These are phyloP conservation scores for Dermochelys coriacea DNA, from an alignment of 2,797 vertebrate species.

Conservation along the genomic window DNA sequence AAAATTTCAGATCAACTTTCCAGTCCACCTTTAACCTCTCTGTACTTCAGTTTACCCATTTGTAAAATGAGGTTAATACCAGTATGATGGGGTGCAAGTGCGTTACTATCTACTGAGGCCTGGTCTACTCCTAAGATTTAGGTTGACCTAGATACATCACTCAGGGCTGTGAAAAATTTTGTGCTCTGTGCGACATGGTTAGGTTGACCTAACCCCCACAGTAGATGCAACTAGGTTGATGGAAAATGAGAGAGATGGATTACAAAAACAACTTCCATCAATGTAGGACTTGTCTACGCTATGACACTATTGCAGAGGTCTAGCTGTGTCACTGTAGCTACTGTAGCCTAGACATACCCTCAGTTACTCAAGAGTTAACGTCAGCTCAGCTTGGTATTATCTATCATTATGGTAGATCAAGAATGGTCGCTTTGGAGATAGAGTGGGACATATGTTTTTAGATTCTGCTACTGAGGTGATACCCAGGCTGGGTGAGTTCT, in stretches of 20 bases:
- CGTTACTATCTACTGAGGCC: not conserved
- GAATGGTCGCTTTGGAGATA: not conserved
- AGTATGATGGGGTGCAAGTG: not conserved
- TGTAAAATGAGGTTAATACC: constrained; percentile 7
- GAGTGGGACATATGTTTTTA: not conserved
- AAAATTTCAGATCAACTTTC: constrained; percentile 30
- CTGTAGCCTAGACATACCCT: not conserved
- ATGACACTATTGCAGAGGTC: not conserved
- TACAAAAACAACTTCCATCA: not conserved
- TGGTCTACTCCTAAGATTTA: not conserved
- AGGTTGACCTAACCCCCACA: not conserved
- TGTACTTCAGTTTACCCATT: not conserved
- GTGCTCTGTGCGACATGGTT: not conserved
- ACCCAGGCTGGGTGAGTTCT: not conserved
- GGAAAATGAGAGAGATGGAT: not conserved
- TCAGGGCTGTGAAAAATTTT: not conserved
- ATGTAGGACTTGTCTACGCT: not conserved
- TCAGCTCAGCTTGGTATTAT: not conserved
- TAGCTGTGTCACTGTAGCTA: not conserved
- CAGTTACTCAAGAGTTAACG: not conserved
- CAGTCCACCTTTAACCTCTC: constrained; percentile 4
- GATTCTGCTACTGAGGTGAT: not conserved
- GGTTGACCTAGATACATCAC: not conserved
- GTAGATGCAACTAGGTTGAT: not conserved
- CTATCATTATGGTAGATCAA: not conserved